Evolutionary conservation across 2,797 vertebrate species (phyloP), one percentile per base, ranked within the genome.

Genomic region (Rhinichthys osculus): DNA sequence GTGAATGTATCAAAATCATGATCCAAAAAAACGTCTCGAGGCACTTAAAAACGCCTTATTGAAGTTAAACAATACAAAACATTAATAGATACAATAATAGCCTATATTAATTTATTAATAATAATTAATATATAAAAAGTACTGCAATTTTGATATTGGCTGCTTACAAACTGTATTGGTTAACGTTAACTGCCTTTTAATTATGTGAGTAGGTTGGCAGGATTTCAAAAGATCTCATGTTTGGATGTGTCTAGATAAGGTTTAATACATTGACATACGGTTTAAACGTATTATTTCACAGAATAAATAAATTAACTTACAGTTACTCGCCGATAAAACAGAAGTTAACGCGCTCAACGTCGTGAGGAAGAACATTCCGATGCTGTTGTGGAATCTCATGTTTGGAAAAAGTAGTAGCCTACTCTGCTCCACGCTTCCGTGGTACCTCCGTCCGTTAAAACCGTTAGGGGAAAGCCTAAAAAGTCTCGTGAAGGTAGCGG

Each of bases 241-340:
- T 27, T 78, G 23, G 8, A n/a, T 14, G 21, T 17, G 19, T 23
- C 21, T 38, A n/a, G 35, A 59, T n/a, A 0, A 35, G 35, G 7
- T 42, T 78, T 27, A 42, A 62, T 19, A 10, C 35, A n/a, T 3
- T 4, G 13, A 11, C 44, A 81, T 17, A 17, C 42, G 57, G 5
- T 54, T 44, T 50, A 33, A 74, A 64, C 27, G 3, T 47, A 16
- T 27, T 27, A 67, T 27, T 57, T 82, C 7, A 59, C 21, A 69
- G 42, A 71, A 44, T 67, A 23, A 71, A 23, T 3, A n/a, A 11
- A n/a, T 33, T 7, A 33, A 90, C 90, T 90, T 64, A 90, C 90
- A 89, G 84, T 85, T 90, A 77, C 69, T 89, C 44, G 90, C 88
- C 7, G 78, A 82, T 73, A 86, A 77, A 82, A 87, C 85, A 27